A percentile compares a stretch with the other conserved stretches of the same genome.
phyloP scores from a whole-genome alignment of 2,888 invertebrate species.

The Entomobrya proxima region DNA sequence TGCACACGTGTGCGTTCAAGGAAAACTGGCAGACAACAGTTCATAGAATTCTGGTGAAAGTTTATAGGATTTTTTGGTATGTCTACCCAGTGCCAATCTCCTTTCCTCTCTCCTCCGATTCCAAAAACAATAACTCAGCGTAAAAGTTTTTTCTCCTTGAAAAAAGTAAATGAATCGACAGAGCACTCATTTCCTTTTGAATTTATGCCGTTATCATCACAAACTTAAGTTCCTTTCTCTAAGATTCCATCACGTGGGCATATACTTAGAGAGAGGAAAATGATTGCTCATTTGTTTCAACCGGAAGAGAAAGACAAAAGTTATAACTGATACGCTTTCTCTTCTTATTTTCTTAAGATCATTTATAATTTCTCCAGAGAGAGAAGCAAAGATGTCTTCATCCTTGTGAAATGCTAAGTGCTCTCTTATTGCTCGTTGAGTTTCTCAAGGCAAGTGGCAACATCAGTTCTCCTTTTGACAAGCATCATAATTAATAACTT shows the following conservation, averaged over 20 bases:
- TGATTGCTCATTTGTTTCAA: slow-evolving; percentile 18
- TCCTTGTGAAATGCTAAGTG: no score
- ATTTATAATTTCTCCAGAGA: background rate
- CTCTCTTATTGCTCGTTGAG: background rate
- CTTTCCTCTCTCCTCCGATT: background rate
- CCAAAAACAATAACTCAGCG: background rate
- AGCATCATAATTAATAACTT: slow-evolving; percentile 66
- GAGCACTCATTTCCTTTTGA: slow-evolving; percentile 46
- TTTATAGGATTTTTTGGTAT: background rate
- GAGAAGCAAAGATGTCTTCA: background rate
- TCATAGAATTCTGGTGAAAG: background rate
- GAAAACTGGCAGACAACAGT: no score
- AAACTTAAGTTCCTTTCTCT: no score
- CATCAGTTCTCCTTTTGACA: slow-evolving; percentile 55
- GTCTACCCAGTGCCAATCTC: background rate
- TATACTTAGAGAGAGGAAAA: no score
- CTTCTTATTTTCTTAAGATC: background rate
- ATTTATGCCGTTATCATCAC: slow-evolving; percentile 23
- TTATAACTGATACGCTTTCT: background rate
- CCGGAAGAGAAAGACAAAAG: background rate
- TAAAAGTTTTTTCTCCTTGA: background rate
- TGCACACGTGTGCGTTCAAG: no score
- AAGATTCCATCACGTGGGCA: background rate
- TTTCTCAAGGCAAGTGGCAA: background rate
- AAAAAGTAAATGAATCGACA: slow-evolving; percentile 62